Evolutionary conservation across 2,113 vertebrate genomes (phyloP), one percentile per base, ranked within the genome.

Genomic region (Callionymus lyra): DNA sequence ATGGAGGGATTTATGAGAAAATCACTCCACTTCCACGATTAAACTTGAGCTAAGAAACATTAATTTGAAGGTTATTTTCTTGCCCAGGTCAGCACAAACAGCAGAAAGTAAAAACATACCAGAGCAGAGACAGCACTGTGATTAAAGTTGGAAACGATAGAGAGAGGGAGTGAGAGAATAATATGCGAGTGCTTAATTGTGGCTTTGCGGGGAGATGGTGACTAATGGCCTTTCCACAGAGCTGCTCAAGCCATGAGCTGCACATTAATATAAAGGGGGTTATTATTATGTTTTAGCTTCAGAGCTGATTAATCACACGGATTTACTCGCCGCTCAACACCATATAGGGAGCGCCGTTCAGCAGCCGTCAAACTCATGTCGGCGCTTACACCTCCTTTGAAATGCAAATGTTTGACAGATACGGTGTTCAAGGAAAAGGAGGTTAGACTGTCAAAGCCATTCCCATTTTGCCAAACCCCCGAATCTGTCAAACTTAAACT

Each of bases 241-340:
- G 78, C 77, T 74, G 74, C 74, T 79, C 70, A 62, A 83, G 64
- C 75, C 70, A 74, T 68, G 73, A 74, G 70, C 76, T 70, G 59
- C 65, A 46, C 79, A 79, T 83, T 82, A 79, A 82, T 83, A 82
- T 79, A 80, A 82, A 82, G 70, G 77, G 75, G 76, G 74, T 79
- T 81, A 82, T 82, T 82, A 80, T 83, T 79, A 84, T 80, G 77
- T 82, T 82, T 82, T 72, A 80, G 79, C 82, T 73, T 76, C 70
- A 77, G 69, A 78, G 60, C 74, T 76, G 79, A 82, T 84, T 79
- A 77, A 82, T 82, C 75, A 69, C 64, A 45, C 27, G 63, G 75
- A 76, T 80, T 80, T 82, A 76, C 69, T 76, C 56, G 38, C 57
- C 63, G 62, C 70, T 68, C 64, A 51, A 60, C 58, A 47, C 62